Base-by-base conservation (phyloP, 2,113 vertebrate species). In the Motacilla tschutschensis region DNA sequence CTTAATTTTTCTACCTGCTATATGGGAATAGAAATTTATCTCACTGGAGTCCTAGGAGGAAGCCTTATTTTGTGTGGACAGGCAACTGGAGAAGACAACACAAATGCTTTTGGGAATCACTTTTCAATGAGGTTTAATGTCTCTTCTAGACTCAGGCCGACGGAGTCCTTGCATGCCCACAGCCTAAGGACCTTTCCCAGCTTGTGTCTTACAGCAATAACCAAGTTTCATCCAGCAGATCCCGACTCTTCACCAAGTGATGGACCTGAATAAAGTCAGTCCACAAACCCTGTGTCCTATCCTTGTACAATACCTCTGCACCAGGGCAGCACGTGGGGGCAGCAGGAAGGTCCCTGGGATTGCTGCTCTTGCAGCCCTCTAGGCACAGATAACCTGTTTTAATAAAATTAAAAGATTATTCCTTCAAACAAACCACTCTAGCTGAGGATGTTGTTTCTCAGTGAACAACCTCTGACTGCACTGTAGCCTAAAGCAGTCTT, bases 281-380 rank as follows among this genome's bases (percentile, higher is more conserved):
- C 40, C 46, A 31, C 53, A 72, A 35, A 44, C 4, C 44, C 24
- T 22, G 3, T 19, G 4, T 17, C 10, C 22, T 28, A 22, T 28
- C 65, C 21, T 12, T 4, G 6, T 40, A n/a, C 43, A 83, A 17
- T 24, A 40, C 33, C 15, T 33, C 54, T 72, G 64, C 28, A 50
- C 29, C 35, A 17, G 1, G 26, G 26, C 85, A 73, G 57, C 17
- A 38, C 0, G 0, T 2, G 13, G 19, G 19, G 20, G 11, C 38
- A 76, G 15, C 21, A 76, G 33, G 29, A 44, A 79, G 19, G 8
- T 72, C 51, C 22, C 63, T 67, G 44, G 22, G 44, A 29, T 6
- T 69, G n/a, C 17, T 69, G n/a, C 17, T 75, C 24, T 55, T 60
- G 46, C 12, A 67, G 26, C 9, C 16, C 26, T 51, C 29, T 25